Percentiles rank a stretch among this genome's conserved stretches.
phyloP scores from a whole-genome alignment of 2,797 vertebrate species.

The Poeciliopsis paucimaculata region DNA sequence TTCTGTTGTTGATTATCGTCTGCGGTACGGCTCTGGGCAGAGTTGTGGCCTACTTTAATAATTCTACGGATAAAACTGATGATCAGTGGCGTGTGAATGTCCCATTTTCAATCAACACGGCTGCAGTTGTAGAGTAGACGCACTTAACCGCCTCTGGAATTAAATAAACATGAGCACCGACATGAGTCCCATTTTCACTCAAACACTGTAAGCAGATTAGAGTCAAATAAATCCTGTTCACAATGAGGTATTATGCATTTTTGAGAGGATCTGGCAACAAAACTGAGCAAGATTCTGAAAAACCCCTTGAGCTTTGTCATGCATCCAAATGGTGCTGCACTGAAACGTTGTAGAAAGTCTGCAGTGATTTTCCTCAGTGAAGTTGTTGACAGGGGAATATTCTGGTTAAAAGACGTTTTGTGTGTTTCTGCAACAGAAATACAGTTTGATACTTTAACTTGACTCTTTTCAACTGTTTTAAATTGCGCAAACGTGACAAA shows the following conservation, averaged over 20 bases:
- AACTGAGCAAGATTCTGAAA: slow-evolving; percentile 8
- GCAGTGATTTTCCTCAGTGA: slow-evolving; percentile 7
- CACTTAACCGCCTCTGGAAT: slow-evolving; percentile 11
- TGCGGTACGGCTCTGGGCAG: not conserved
- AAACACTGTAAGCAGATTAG: slow-evolving; percentile 59
- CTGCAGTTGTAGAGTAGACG: slow-evolving; percentile 32
- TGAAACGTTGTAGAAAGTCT: not conserved
- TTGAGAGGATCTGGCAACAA: slow-evolving; percentile 4
- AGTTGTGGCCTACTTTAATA: slow-evolving; percentile 22
- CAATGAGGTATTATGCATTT: slow-evolving; percentile 32
- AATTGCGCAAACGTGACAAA: not conserved
- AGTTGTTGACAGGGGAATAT: slow-evolving; percentile 31
- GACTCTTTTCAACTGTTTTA: not conserved
- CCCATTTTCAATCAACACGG: slow-evolving; percentile 49
- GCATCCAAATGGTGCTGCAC: slow-evolving; percentile 3
- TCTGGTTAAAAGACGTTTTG: not conserved
- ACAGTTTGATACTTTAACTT: not conserved
- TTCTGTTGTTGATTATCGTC: slow-evolving; percentile 12
- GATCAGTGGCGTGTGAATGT: slow-evolving; percentile 1
- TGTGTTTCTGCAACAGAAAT: not conserved
- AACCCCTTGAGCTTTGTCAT: slow-evolving; percentile 17
- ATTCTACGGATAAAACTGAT: not conserved
- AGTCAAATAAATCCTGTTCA: slow-evolving; percentile 36
- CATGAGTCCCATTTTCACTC: slow-evolving; percentile 11
- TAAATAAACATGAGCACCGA: slow-evolving; percentile 9